Evolutionary conservation across 2,888 invertebrate species (phyloP).

Genomic region (Cantharis rufa): DNA sequence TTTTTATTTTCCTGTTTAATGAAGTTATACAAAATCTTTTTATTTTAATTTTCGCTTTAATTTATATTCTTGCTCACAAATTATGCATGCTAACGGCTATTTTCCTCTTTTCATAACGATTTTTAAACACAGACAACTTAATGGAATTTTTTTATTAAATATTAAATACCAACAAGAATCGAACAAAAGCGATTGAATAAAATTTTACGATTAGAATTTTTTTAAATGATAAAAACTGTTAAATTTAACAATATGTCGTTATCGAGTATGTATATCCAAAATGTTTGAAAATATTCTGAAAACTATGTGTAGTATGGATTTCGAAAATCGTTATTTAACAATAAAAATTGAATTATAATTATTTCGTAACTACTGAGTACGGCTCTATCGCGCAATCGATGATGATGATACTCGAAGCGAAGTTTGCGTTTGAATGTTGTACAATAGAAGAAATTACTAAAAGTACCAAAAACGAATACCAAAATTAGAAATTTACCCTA

Average conservation of each 20-base stretch:
- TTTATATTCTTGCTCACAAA: neutral
- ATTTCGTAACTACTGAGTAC: no score
- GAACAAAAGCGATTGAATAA: neutral
- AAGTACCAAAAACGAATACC: neutral
- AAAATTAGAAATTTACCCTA: neutral
- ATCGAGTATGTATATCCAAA: neutral
- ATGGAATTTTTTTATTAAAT: neutral
- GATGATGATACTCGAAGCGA: no score
- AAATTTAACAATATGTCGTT: neutral
- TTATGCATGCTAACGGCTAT: neutral
- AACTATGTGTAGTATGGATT: neutral
- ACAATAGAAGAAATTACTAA: neutral
- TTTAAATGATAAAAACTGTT: neutral
- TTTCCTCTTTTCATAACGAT: neutral
- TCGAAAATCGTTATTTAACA: neutral
- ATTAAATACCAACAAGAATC: neutral
- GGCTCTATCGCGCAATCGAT: no score
- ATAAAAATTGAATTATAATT: neutral
- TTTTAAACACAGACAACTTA: neutral
- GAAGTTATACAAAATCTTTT: neutral
- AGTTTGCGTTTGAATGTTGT: neutral
- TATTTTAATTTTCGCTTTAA: neutral
- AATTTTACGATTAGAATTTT: neutral
- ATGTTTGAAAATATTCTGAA: neutral
- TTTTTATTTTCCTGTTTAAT: neutral